These are phyloP conservation scores for Eupithecia tripunctaria DNA, from an alignment of 2,888 invertebrate species.

Conservation along the genomic window DNA sequence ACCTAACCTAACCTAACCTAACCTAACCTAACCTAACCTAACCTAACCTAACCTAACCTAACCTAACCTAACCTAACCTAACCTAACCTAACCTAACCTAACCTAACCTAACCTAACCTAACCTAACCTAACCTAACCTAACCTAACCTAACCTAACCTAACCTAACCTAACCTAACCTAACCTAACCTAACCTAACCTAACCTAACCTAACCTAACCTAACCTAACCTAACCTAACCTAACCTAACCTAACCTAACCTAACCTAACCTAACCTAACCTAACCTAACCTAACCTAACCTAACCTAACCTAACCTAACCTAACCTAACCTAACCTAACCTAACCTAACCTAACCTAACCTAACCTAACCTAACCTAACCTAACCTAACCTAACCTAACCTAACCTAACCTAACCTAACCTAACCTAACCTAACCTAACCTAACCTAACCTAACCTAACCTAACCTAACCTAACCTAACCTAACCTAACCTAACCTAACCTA, in stretches of 20 bases:
- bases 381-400: slow-evolving; percentile 45
- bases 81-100: slow-evolving; percentile 14
- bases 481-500: slow-evolving; percentile 42
- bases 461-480: slow-evolving; percentile 45
- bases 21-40: slow-evolving; percentile 29
- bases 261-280: slow-evolving; percentile 39
- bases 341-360: slow-evolving; percentile 40
- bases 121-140: slow-evolving; percentile 35
- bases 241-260: slow-evolving; percentile 41
- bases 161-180: slow-evolving; percentile 32
- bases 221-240: slow-evolving; percentile 44
- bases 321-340: slow-evolving; percentile 39
- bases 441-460: slow-evolving; percentile 47
- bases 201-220: slow-evolving; percentile 39
- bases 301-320: slow-evolving; percentile 39
- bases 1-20: slow-evolving; percentile 31
- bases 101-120: slow-evolving; percentile 33
- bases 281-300: slow-evolving; percentile 39
- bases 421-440: slow-evolving; percentile 44
- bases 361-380: slow-evolving; percentile 43
- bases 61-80: slow-evolving; percentile 37
- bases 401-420: slow-evolving; percentile 44
- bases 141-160: slow-evolving; percentile 40
- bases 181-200: slow-evolving; percentile 32
- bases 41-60: slow-evolving; percentile 41